Evolutionary conservation across 2,113 vertebrate genomes (phyloP), one percentile per base, ranked within the genome.

Genomic region (Corvus moneduloides): DNA sequence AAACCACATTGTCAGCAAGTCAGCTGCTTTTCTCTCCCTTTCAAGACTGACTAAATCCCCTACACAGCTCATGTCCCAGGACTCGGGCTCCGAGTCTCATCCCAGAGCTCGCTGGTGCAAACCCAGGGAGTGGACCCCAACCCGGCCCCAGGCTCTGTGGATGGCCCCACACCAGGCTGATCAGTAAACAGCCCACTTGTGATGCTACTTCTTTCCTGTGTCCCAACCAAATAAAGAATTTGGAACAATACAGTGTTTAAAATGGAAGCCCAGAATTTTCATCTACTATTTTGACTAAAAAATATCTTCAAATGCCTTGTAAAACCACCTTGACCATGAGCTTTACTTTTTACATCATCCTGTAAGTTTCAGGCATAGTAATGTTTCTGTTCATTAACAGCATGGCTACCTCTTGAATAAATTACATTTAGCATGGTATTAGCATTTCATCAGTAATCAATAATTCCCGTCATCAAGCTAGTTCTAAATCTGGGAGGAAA

Each of bases 41-140:
- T 43, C 72, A 13, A 24, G 27, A 24, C 41, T 49, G 27, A 7
- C 13, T 84, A 62, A 11, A 3, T 12, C 20, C 11, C 27, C 13
- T 2, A 0, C 11, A 17, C 0, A 0, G 37, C 37, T 76, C 30
- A 12, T 0, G 1, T 30, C 17, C 44, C 4, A 1, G 44, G 24
- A 9, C 30, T 32, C 44, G 41, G 33, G 18, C 20, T 51, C 59
- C 24, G 8, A 10, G 43, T 33, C 10, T 58, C 71, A 20, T 14
- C 6, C 15, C 32, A 20, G 41, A 13, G 26, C 33, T 61, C n/a
- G n/a, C 28, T 11, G 11, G 10, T 59, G 35, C 30, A 35, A 41
- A 7, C 9, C 16, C 3, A 0, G 7, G 28, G 41, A 74, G 35
- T 8, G 2, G n/a, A 27, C 4, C 41, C 75, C 66, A 55, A 13